Base-by-base conservation (phyloP, 2,888 invertebrate genomes). In the Pheosia tremula region DNA sequence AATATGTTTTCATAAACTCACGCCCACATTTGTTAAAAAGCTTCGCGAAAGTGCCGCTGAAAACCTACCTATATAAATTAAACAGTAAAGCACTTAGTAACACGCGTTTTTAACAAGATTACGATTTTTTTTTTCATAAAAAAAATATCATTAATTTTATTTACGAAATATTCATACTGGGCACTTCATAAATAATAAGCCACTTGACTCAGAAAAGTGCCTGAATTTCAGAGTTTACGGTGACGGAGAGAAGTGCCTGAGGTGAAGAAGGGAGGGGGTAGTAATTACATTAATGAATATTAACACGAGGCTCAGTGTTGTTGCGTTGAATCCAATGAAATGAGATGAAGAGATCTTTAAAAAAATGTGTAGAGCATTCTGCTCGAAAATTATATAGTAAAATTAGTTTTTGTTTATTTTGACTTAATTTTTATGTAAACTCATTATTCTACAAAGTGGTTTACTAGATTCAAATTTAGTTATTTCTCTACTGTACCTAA, bases 251-350 rank as follows among this genome's bases (percentile, higher is more conserved):
- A 24, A 57, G 61, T 56, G 53, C 53, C 52, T 49, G 53, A 38
- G 43, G 50, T 56, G 61, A 9, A 43, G 37, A n/a, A 50, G 58
- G 57, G 71, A 56, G 57, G 71, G 58, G 66, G 69, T 66, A 64
- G 75, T 84, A 79, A 85, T 85, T 79, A 82, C 77, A 76, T 78
- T 82, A 85, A 84, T 85, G 84, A 85, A 85, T 85, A 84, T 83
- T 84, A 83, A 85, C 80, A 75, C 67, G 63, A 67, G 59, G 67
- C 60, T 59, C 63, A 64, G 61, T 74, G 77, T 80, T 77, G 78
- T 13, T 43, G 64, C 66, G 65, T 61, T 61, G 63, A 65, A 71
- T 64, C 67, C 68, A 66, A 69, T 71, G 66, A 70, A 71, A 75
- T 64, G 61, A 67, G 66, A 69, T 71, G 67, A 75, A 75, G 69